Conservation (phyloP, 53 echinoderm and acorn worm species). For the Glandiceps talaboti region DNA sequence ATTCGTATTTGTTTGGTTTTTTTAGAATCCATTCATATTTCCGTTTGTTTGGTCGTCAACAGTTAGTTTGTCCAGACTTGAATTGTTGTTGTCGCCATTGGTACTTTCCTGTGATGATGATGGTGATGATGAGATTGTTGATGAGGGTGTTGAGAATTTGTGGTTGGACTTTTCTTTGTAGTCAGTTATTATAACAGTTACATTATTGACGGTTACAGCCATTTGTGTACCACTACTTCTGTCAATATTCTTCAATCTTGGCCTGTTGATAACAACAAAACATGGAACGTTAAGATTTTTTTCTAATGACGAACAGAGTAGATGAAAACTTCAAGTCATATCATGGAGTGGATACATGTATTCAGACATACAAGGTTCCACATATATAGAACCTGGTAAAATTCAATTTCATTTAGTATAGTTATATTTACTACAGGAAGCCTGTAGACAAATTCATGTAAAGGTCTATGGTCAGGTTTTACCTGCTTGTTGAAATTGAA, state of each 20-base stretch:
- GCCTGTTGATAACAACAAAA: conserved; percentile 62
- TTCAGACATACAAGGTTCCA: too few relatives aligned
- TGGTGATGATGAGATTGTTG: not conserved
- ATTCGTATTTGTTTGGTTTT: not conserved
- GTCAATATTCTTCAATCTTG: conserved; percentile 95
- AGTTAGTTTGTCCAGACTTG: not conserved
- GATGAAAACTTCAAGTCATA: too few relatives aligned
- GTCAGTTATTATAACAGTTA: conserved; percentile 89
- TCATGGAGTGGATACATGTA: too few relatives aligned
- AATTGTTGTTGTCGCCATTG: not conserved
- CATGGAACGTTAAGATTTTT: not conserved
- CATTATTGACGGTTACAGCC: conserved; percentile 82
- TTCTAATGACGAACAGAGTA: too few relatives aligned
- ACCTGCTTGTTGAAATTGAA: too few relatives aligned
- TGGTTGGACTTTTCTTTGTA: conserved; percentile 75
- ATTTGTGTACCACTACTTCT: conserved; percentile 75
- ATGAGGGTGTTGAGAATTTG: conserved; percentile 16
- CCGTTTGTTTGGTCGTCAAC: conserved; percentile 24
- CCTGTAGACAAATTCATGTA: too few relatives aligned
- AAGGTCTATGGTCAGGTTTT: too few relatives aligned
- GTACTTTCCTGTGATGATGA: not conserved
- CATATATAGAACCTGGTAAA: too few relatives aligned
- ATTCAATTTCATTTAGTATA: too few relatives aligned
- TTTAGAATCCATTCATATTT: conserved; percentile 34
- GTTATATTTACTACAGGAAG: too few relatives aligned